These are phyloP conservation scores for Argya squamiceps DNA, from an alignment of 2,797 vertebrate genomes.

Conservation along the genomic window DNA sequence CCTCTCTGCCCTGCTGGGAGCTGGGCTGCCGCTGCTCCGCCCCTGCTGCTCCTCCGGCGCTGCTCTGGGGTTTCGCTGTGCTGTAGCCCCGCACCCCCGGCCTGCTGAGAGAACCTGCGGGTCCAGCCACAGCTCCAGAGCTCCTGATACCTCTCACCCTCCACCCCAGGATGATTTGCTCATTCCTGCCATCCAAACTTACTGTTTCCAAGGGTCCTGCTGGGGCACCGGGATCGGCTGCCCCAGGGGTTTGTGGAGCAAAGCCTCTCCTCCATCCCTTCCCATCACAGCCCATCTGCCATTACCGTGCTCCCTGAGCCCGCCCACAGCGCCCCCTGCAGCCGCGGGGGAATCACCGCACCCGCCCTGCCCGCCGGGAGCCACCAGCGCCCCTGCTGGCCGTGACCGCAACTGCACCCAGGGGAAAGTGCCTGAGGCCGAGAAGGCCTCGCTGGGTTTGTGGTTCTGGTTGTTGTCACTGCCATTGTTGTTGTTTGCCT, in stretches of 20 bases:
- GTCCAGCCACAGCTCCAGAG: neutral
- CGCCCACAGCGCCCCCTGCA: neutral
- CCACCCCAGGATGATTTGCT: neutral
- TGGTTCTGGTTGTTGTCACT: fast-evolving
- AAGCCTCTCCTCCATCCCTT: neutral
- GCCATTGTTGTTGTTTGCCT: too few species aligned
- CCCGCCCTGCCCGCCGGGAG: neutral
- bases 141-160: neutral
- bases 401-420: neutral
- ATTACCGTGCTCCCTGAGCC: neutral
- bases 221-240: neutral
- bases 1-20: neutral
- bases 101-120: neutral
- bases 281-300: fast-evolving
- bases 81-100: neutral
- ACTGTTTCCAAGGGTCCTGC: neutral
- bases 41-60: fast-evolving
- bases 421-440: fast-evolving
- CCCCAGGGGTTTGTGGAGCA: neutral
- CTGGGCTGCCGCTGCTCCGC: fast-evolving
- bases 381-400: neutral
- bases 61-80: fast-evolving
- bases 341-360: neutral
- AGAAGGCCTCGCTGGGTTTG: fast-evolving
- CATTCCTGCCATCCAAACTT: neutral